Evolutionary conservation across 1,140 invertebrate species (phyloP).

Genomic region (Adoxophyes honmai): DNA sequence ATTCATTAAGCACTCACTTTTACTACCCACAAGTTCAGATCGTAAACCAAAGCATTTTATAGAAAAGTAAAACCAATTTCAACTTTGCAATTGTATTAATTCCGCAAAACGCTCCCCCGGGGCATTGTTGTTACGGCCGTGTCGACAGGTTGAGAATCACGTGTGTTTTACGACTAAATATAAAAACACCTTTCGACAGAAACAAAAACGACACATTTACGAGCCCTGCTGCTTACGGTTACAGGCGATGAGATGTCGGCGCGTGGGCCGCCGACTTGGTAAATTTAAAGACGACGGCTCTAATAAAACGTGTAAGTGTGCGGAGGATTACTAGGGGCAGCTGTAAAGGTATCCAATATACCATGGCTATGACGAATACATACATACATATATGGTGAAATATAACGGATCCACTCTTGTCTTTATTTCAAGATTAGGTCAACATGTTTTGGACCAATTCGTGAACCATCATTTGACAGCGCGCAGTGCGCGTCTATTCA

Average conservation of each 20-base stretch:
- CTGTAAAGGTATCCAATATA: no score
- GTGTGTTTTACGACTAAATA: slow-evolving; percentile 48
- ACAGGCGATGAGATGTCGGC: neutral
- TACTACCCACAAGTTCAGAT: neutral
- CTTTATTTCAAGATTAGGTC: no score
- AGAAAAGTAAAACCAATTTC: slow-evolving; percentile 14
- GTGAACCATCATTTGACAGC: no score
- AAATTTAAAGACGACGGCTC: no score
- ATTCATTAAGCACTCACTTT: neutral
- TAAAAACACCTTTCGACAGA: slow-evolving; percentile 33
- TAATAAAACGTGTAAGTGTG: no score
- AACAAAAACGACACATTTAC: slow-evolving; percentile 30
- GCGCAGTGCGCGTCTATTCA: no score
- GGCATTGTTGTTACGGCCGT: slow-evolving; percentile 13
- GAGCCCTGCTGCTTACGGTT: slow-evolving; percentile 21
- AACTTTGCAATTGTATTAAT: slow-evolving; percentile 15
- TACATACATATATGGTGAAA: no score
- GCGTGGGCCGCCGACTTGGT: no score
- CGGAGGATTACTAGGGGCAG: no score
- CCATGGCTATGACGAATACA: no score
- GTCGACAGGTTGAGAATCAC: slow-evolving; percentile 24
- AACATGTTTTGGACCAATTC: no score
- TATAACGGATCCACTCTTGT: no score
- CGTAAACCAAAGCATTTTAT: slow-evolving; percentile 1
- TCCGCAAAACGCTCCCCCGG: neutral